Evolutionary conservation across 2,113 vertebrate species (phyloP), one percentile per base, ranked within the genome.

Genomic region (Bungarus multicinctus): DNA sequence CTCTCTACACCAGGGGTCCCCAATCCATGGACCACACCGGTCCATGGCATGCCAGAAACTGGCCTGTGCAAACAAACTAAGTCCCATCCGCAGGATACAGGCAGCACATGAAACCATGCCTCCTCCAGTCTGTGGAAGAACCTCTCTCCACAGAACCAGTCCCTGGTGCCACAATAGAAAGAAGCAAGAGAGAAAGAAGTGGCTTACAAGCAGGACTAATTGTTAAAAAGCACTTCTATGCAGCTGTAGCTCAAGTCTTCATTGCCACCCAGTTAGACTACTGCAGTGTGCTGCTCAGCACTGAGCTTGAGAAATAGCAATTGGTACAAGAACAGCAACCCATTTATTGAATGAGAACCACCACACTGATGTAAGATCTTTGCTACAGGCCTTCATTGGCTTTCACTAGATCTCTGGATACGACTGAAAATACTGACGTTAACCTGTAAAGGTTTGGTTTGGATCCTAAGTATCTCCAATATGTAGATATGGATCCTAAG

Each of bases 1-100:
- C 50, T 16, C 2, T 0, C 0, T 91, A 60, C 47, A 27, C 57
- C 58, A 60, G 8, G 58, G 23, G 57, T 57, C 57, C 58, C 25
- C 25, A 27, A 11, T 60, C 9, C 7, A 0, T 55, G 55, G 55
- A 58, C 22, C 5, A 6, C 55, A 58, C 55, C 0, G 0, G 55
- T 8, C 55, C 22, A 58, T 58, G 55, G 22, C 22, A 23, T 58
- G 22, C 6, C 22, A 25, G 22, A 58, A 58, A 58, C 22, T 58
- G 22, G 22, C 22, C 55, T 58, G 55, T 23, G 6, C 55, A 58
- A 58, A 25, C 55, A 58, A 58, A 22, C 6, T 0, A 57, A 57
- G 22, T 5, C 55, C 7, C 55, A 57, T 57, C 55, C 4, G 5
- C 23, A 20, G 55, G 22, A 58, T 58, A 2, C 9, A 58, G 55